Evolutionary conservation across 2,888 invertebrate species (phyloP).

Genomic region (Lasioglossum villosulum): DNA sequence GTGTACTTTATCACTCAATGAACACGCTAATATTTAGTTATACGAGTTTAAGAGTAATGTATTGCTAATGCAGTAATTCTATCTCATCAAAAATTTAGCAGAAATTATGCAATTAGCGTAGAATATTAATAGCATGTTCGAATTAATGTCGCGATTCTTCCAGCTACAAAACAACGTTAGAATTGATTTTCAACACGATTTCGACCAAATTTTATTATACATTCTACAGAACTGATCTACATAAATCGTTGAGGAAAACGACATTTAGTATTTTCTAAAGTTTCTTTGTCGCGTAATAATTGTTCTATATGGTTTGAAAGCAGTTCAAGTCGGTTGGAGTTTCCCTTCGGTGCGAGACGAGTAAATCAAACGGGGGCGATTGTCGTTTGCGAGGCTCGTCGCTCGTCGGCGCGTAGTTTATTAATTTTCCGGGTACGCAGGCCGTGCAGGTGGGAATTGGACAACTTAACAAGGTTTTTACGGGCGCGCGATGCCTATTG

Average conservation of each 20-base stretch:
- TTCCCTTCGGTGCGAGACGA: neutral
- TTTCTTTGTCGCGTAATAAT: too few relatives aligned
- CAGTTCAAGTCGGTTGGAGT: neutral
- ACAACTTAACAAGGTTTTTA: slow-evolving; percentile 40
- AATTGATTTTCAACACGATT: neutral
- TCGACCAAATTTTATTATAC: too few relatives aligned
- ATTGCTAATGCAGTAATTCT: neutral
- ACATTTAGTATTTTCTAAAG: too few relatives aligned
- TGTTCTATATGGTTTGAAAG: too few relatives aligned
- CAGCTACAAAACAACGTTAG: neutral
- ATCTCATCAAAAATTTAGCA: neutral
- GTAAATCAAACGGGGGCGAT: neutral
- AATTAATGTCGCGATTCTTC: neutral
- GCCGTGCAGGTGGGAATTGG: slow-evolving; percentile 20
- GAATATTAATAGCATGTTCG: too few relatives aligned
- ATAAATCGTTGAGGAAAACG: too few relatives aligned
- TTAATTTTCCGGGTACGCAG: slow-evolving; percentile 33
- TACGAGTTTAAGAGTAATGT: neutral
- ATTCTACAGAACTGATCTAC: too few relatives aligned
- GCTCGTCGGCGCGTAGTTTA: slow-evolving; percentile 18
- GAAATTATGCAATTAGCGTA: neutral
- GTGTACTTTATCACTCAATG: neutral
- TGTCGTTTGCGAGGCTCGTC: slow-evolving; percentile 12
- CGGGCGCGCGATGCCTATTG: slow-evolving; percentile 24
- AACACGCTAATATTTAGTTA: neutral